Base-by-base conservation (phyloP, 64 coral and sea anemone species). In the Orbicella faveolata region DNA sequence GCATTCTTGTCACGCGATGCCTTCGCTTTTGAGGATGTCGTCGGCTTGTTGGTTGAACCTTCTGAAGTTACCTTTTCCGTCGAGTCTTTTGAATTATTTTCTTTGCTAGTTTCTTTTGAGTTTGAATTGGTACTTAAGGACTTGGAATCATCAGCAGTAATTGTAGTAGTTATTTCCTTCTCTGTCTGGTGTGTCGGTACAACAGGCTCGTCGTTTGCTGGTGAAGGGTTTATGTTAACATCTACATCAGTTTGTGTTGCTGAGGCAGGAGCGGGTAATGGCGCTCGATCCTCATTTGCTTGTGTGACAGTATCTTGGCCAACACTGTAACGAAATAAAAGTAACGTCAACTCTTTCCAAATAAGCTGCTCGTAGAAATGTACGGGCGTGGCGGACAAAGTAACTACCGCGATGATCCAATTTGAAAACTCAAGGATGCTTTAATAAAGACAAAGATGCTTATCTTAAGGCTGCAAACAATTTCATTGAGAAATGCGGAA, bases 1-100 rank as follows among this genome's bases (percentile, higher is more conserved):
- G 63, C 36, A 68, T 84, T 74, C 51, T 84, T 91, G 51, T 91
- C 89, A 61, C 89, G 89, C 15, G 79, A 53, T 75, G 78, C 5
- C 61, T 91, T 91, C 20, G 18, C 33, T 75, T 91, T 91, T 2
- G 89, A 76, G 23, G 74, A 13, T n/a, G 75, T 25, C 36, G 63
- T 18, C 1, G 35, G 18, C 36, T 84, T 84, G 63, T 44, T 84
- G 1, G 36, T 68, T 48, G 79, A 34, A 23, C 16, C 21, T 53
- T 39, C 79, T 20, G 81, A 48, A 51, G 36, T 20, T 66, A 37
- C 48, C 81, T 84, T 84, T 6, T 84, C 81, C 10, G 36, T 52
- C 30, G 63, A 37, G 1, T 69, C 81, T 19, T 84, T 84, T 18
- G 63, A 44, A 25, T 1, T 11, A 72, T 72, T 85, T 21, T 85